phyloP scores from a whole-genome alignment of 2,113 vertebrate species.

The Siniperca chuatsi region DNA sequence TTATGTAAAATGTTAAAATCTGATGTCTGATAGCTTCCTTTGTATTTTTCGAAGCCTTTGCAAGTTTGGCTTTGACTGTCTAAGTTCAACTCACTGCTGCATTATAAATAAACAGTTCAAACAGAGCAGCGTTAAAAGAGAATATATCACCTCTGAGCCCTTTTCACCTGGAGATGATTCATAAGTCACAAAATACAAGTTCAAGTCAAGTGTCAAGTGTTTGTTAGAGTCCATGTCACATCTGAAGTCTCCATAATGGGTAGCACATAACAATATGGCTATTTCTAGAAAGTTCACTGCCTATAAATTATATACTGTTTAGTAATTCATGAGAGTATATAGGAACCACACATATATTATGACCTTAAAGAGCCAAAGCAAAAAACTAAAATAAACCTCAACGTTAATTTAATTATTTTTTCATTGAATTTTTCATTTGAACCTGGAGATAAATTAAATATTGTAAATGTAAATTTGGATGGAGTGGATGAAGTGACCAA shows the following conservation, averaged over 20 bases:
- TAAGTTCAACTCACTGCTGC: constrained; percentile 24
- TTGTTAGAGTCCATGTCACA: neutral
- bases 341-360: neutral
- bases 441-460: neutral
- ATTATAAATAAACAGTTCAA: constrained; percentile 60
- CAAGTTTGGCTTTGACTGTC: constrained; percentile 1
- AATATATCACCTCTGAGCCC: constrained; percentile 49
- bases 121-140: constrained; percentile 38
- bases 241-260: neutral
- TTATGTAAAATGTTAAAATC: constrained; percentile 49
- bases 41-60: constrained; percentile 20
- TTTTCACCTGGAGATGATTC: constrained; percentile 22
- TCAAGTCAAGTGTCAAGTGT: constrained; percentile 14
- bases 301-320: neutral
- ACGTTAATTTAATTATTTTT: neutral
- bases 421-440: neutral
- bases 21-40: constrained; percentile 37
- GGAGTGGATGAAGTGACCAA: neutral
- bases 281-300: neutral
- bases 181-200: constrained; percentile 18
- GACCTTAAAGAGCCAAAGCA: neutral
- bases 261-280: neutral
- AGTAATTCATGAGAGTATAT: neutral
- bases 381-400: neutral
- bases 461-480: neutral